Conservation (phyloP, 2,888 invertebrate species). For the Sphaerophoria taeniata region DNA sequence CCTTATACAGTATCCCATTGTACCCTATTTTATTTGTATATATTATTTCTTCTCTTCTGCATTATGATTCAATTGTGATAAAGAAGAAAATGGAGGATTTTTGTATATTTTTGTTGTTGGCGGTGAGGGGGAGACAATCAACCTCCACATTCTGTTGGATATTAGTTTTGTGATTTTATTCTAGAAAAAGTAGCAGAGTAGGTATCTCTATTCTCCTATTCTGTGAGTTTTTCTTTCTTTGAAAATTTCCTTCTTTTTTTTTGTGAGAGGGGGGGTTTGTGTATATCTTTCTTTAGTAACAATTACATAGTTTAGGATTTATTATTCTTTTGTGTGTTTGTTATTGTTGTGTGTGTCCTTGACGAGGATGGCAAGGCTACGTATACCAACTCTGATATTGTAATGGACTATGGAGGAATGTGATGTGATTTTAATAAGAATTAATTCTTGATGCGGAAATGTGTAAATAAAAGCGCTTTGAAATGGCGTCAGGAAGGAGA, state of each 20-base stretch:
- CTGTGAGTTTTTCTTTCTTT: constrained; percentile 15
- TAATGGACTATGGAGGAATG: constrained; percentile 37
- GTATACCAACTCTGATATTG: constrained; percentile 17
- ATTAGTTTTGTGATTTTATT: constrained; percentile 25
- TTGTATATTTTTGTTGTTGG: neutral
- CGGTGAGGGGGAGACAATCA: constrained; percentile 1
- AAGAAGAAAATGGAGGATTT: constrained; percentile 19
- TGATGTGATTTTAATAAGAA: constrained; percentile 70
- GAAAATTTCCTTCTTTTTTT: constrained; percentile 20
- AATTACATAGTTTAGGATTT: constrained; percentile 67
- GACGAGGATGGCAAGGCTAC: neutral
- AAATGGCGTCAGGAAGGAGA: neutral
- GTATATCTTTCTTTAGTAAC: constrained; percentile 35
- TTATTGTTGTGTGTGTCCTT: constrained; percentile 24
- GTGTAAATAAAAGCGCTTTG: neutral
- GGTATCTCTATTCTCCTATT: no score
- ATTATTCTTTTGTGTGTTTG: constrained; percentile 44
- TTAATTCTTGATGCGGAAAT: constrained; percentile 61
- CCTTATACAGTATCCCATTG: constrained; percentile 23
- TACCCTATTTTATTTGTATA: neutral
- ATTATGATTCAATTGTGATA: constrained; percentile 55
- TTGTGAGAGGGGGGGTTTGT: constrained; percentile 9
- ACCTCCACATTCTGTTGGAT: constrained; percentile 3
- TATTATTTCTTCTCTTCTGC: constrained; percentile 32
- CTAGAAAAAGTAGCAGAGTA: neutral